Percentiles rank a stretch among this genome's conserved stretches.
Evolutionary conservation across 2,113 vertebrate genomes (phyloP).

Genomic region (Pteropus alecto): DNA sequence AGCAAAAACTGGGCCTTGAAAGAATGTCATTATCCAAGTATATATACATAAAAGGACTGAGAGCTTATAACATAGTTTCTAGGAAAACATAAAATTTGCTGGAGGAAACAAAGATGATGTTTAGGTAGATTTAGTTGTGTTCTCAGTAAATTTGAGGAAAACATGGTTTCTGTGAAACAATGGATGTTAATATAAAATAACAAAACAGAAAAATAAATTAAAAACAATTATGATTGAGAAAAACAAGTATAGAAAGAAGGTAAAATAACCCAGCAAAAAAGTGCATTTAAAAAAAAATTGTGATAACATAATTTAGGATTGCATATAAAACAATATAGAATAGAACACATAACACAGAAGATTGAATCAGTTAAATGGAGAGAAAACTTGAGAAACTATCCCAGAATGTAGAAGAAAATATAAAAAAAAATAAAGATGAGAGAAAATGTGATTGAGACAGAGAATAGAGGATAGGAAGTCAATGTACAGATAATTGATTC

Average conservation of each 20-base stretch:
- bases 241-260: background rate
- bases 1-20: background rate
- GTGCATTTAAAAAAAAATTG: background rate
- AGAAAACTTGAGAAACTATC: background rate
- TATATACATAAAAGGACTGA: background rate
- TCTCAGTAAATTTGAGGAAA: background rate
- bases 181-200: background rate
- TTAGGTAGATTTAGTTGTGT: background rate
- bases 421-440: background rate
- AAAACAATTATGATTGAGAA: background rate
- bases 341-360: too few species aligned
- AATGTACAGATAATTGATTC: background rate
- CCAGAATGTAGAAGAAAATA: background rate
- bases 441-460: background rate
- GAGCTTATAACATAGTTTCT: background rate
- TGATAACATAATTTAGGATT: background rate
- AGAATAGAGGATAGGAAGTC: background rate
- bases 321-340: background rate
- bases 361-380: background rate
- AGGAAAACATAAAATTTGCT: background rate
- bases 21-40: background rate
- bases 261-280: background rate
- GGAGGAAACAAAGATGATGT: background rate
- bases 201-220: background rate
- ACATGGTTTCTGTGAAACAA: background rate